Conservation (phyloP, 2,888 invertebrate genomes). For the Drosophila barbarae region DNA sequence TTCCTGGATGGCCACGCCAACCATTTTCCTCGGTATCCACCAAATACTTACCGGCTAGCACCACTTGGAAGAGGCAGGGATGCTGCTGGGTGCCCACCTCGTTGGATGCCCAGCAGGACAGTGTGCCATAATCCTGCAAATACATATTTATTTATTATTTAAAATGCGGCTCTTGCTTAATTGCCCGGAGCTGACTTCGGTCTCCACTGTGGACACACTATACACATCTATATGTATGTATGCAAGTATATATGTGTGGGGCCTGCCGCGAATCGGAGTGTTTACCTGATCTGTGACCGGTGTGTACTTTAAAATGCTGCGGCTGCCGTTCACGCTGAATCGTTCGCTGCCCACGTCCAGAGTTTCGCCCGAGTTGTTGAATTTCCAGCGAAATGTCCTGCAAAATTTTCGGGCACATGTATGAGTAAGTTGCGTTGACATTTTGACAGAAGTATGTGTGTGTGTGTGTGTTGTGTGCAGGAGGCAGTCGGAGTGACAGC, state of each 20-base stretch:
- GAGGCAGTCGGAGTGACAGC: conserved; percentile 25
- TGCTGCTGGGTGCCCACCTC: conserved; percentile 89
- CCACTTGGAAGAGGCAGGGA: conserved; percentile 93
- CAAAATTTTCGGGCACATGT: conserved; percentile 42
- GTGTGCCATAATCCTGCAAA: conserved; percentile 88
- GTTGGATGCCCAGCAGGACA: conserved; percentile 92
- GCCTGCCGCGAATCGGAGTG: conserved; percentile 30
- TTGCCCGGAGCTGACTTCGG: conserved; percentile 35
- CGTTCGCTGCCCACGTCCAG: conserved; percentile 89
- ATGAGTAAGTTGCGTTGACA: conserved; percentile 64
- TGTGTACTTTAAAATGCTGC: conserved; percentile 85
- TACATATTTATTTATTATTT: conserved; percentile 40
- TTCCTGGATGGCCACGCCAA: too few species aligned
- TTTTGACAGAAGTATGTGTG: conserved; percentile 63
- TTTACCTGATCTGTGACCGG: conserved; percentile 82
- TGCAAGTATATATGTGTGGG: neutral
- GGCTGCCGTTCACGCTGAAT: conserved; percentile 88
- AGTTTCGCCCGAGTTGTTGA: conserved; percentile 95
- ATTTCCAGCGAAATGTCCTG: conserved; percentile 94
- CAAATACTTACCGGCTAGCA: conserved; percentile 88
- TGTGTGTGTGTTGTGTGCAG: conserved; percentile 17
- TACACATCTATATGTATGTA: neutral
- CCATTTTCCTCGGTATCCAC: neutral
- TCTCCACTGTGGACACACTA: conserved; percentile 15
- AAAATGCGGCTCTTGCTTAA: conserved; percentile 46